Percentiles rank a stretch among this genome's conserved stretches.
These are phyloP conservation scores for Aspidapion aeneum DNA, from an alignment of 2,888 invertebrate genomes.

Conservation along the genomic window DNA sequence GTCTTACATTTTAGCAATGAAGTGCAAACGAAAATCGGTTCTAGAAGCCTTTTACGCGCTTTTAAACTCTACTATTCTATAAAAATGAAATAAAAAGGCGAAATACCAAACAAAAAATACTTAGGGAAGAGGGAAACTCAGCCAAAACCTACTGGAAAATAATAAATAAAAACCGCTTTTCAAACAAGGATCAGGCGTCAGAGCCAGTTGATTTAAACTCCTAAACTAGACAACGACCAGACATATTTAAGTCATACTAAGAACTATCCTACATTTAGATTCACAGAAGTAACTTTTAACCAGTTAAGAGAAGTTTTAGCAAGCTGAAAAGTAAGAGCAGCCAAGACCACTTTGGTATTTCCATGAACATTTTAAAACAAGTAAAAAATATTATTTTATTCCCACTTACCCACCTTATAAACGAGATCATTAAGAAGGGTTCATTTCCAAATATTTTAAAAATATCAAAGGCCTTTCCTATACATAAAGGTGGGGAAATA, in stretches of 20 bases:
- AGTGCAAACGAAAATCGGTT: too few relatives aligned
- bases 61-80: too few relatives aligned
- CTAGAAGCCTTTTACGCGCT: too few relatives aligned
- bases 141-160: background rate
- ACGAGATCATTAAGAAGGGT: background rate
- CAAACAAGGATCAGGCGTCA: background rate
- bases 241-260: too few relatives aligned
- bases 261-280: background rate
- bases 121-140: background rate
- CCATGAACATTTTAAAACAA: background rate
- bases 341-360: background rate
- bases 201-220: background rate
- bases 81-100: background rate
- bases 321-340: constrained; percentile 1
- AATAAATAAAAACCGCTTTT: background rate
- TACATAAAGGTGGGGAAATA: constrained; percentile 1
- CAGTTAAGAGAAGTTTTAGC: background rate
- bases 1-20: too few relatives aligned
- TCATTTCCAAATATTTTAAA: background rate
- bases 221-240: too few relatives aligned
- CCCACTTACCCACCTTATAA: background rate
- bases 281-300: background rate
- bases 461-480: background rate
- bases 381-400: background rate
- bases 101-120: background rate